Conservation (phyloP, 1,140 invertebrate genomes). For the Formica exsecta region DNA sequence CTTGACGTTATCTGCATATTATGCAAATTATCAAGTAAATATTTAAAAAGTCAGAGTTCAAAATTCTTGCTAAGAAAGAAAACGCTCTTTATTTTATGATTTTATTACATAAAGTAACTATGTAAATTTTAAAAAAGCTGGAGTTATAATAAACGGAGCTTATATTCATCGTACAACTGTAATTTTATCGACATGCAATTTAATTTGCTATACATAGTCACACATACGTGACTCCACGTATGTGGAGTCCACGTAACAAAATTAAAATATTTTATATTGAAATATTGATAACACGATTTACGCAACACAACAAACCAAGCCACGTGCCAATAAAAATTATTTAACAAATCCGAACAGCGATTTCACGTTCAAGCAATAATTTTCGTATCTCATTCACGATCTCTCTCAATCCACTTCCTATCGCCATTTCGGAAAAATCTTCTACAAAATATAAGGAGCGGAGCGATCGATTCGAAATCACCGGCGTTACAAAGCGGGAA, state of each 20-base stretch:
- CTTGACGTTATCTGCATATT: slow-evolving; percentile 23
- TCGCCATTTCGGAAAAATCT: slow-evolving; percentile 23
- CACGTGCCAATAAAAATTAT: background rate
- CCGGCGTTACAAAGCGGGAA: slow-evolving; percentile 45
- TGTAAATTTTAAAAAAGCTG: background rate
- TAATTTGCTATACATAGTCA: background rate
- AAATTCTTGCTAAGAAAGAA: background rate
- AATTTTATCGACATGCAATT: background rate
- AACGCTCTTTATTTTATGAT: background rate
- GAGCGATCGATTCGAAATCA: slow-evolving; percentile 51
- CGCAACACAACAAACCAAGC: background rate
- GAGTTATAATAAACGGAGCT: background rate
- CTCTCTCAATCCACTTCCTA: background rate
- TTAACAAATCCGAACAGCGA: background rate
- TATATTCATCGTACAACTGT: background rate
- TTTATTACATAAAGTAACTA: background rate
- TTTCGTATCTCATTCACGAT: slow-evolving; percentile 5
- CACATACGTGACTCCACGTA: background rate
- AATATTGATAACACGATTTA: background rate
- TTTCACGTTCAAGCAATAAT: background rate
- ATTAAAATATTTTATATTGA: background rate
- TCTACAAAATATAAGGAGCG: slow-evolving; percentile 40
- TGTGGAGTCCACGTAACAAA: background rate
- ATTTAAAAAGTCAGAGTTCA: slow-evolving; percentile 3
- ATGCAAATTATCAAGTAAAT: slow-evolving; percentile 41